Conservation (phyloP, 2,888 invertebrate species). For the Cerastis leucographa region DNA sequence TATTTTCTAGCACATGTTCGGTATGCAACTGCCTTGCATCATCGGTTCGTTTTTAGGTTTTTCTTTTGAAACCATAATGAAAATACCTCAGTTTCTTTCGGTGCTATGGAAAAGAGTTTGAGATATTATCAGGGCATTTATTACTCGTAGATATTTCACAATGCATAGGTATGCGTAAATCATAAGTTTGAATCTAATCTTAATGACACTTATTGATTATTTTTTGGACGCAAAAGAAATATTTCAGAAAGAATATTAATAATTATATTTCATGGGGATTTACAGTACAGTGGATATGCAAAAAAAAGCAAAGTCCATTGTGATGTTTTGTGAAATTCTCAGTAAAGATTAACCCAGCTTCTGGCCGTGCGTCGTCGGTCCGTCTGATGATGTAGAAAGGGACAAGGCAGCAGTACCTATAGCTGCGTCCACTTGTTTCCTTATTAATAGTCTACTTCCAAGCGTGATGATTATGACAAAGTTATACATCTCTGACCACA, state of each 20-base stretch:
- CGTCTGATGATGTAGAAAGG: neutral
- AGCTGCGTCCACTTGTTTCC: neutral
- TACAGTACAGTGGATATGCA: neutral
- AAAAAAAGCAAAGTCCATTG: neutral
- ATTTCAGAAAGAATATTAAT: neutral
- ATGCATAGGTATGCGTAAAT: neutral
- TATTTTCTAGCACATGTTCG: conserved; percentile 51
- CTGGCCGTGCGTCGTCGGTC: neutral
- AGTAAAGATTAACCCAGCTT: neutral
- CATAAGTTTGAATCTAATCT: conserved; percentile 13
- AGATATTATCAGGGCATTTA: neutral
- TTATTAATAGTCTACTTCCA: neutral
- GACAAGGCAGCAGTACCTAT: neutral
- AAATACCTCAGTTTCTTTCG: neutral
- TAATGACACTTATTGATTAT: conserved; percentile 9
- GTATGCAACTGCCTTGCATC: conserved; percentile 22
- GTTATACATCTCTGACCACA: neutral
- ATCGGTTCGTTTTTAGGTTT: conserved; percentile 22
- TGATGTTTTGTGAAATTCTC: neutral
- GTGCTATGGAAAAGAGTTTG: neutral
- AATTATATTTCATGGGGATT: too few species aligned
- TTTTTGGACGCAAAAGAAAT: neutral
- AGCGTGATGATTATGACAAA: neutral
- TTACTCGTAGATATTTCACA: neutral
- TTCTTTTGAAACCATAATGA: neutral